Evolutionary conservation across 2,113 vertebrate genomes (phyloP).

Genomic region (Tamias sibiricus): DNA sequence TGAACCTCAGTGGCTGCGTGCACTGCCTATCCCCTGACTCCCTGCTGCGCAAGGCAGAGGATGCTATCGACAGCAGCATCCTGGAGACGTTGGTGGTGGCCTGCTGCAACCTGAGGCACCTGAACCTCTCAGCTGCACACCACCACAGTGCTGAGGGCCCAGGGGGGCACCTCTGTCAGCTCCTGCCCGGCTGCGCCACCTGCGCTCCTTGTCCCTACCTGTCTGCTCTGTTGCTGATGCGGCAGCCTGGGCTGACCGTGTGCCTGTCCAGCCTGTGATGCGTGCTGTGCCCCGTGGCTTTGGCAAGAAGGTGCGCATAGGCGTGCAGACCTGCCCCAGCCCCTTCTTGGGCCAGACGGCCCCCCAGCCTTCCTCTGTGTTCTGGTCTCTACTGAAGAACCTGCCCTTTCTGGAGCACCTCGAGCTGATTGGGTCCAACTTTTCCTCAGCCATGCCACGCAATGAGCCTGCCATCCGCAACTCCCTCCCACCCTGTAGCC

Average conservation of each 20-base stretch:
- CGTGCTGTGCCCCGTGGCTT: conserved; percentile 88
- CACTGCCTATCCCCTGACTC: conserved; percentile 91
- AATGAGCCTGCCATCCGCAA: conserved; percentile 95
- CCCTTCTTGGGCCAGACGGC: conserved; percentile 74
- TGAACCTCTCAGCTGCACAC: conserved; percentile 97
- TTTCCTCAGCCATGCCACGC: conserved; percentile 94
- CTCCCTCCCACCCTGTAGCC: conserved; percentile 92
- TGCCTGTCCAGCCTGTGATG: conserved; percentile 62
- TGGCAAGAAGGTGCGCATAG: conserved; percentile 93
- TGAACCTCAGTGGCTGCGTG: conserved; percentile 95
- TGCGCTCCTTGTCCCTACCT: conserved; percentile 93
- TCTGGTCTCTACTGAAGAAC: conserved; percentile 89
- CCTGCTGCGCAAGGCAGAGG: conserved; percentile 90
- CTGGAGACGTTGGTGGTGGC: conserved; percentile 89
- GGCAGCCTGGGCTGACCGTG: conserved; percentile 60
- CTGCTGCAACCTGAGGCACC: conserved; percentile 91
- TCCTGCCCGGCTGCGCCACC: conserved; percentile 89
- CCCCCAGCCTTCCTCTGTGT: conserved; percentile 84
- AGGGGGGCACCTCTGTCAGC: conserved; percentile 92
- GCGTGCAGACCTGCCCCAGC: conserved; percentile 86
- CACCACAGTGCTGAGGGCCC: conserved; percentile 90
- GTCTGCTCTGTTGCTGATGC: conserved; percentile 93
- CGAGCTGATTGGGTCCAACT: conserved; percentile 95
- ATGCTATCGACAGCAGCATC: conserved; percentile 91
- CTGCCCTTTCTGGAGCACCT: conserved; percentile 91